A percentile compares a stretch with the other conserved stretches of the same genome.
phyloP scores from a whole-genome alignment of 2,888 invertebrate species.

The Notodonta ziczac region DNA sequence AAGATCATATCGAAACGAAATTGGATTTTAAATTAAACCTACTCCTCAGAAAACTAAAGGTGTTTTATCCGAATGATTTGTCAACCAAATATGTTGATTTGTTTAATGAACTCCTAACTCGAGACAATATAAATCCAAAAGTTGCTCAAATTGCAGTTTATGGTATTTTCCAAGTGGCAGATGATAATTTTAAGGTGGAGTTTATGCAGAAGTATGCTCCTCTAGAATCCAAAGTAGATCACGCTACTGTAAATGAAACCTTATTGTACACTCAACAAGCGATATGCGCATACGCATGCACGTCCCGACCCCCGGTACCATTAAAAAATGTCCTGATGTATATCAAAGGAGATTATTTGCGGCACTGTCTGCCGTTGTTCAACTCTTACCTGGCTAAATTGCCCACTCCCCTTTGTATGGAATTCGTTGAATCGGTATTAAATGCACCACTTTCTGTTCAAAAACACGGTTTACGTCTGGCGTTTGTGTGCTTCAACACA shows the following conservation, averaged over 20 bases:
- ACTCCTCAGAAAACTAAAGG: constrained; percentile 53
- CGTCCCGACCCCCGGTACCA: constrained; percentile 58
- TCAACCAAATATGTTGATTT: constrained; percentile 45
- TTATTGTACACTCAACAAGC: constrained; percentile 46
- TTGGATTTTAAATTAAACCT: constrained; percentile 31
- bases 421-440: constrained; percentile 51
- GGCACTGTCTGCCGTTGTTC: constrained; percentile 53
- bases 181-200: constrained; percentile 38
- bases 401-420: constrained; percentile 40
- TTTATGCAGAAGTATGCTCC: constrained; percentile 53
- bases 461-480: constrained; percentile 60
- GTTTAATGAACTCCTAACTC: constrained; percentile 35
- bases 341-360: constrained; percentile 59
- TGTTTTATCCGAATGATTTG: constrained; percentile 58
- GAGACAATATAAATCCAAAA: constrained; percentile 10
- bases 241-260: constrained; percentile 30
- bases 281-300: constrained; percentile 53
- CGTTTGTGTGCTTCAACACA: constrained; percentile 52
- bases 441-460: constrained; percentile 57
- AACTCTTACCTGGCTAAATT: constrained; percentile 50
- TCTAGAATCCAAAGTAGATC: constrained; percentile 41
- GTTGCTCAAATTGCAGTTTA: constrained; percentile 30
- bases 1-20: constrained; percentile 10
- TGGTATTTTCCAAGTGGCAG: constrained; percentile 51
- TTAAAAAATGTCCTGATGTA: constrained; percentile 44